phyloP scores from a whole-genome alignment of 2,888 invertebrate species.

The Erynnis tages region DNA sequence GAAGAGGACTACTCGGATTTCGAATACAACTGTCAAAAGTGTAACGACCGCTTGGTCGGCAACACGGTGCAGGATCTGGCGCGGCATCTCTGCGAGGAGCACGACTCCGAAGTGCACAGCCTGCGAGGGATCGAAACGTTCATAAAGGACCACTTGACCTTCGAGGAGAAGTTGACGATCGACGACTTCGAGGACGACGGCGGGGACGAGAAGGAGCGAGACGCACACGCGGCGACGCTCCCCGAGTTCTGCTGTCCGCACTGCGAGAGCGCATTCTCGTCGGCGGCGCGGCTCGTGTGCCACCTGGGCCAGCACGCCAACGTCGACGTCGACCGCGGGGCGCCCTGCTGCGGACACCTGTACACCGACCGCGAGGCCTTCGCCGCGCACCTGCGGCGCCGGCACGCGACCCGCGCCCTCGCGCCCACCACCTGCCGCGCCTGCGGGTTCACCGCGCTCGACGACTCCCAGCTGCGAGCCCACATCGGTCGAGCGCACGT shows the following conservation, averaged over 20 bases:
- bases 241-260: slow-evolving; percentile 51
- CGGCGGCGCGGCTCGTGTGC: slow-evolving; percentile 49
- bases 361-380: slow-evolving; percentile 45
- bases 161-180: slow-evolving; percentile 49
- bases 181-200: slow-evolving; percentile 43
- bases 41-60: slow-evolving; percentile 39
- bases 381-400: slow-evolving; percentile 48
- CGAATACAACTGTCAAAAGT: slow-evolving; percentile 58
- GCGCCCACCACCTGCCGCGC: slow-evolving; percentile 42
- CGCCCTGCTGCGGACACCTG: slow-evolving; percentile 47
- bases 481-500: slow-evolving; percentile 25
- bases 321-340: slow-evolving; percentile 40
- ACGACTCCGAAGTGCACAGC: slow-evolving; percentile 35
- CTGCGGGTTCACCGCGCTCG: slow-evolving; percentile 46
- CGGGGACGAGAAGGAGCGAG: slow-evolving; percentile 27
- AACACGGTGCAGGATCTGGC: slow-evolving; percentile 40
- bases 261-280: slow-evolving; percentile 55
- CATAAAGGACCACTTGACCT: slow-evolving; percentile 53
- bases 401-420: slow-evolving; percentile 38
- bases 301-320: slow-evolving; percentile 58
- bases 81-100: slow-evolving; percentile 46
- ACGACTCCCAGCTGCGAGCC: slow-evolving; percentile 23
- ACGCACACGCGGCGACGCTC: slow-evolving; percentile 20
- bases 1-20: slow-evolving; percentile 42
- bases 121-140: slow-evolving; percentile 41